Evolutionary conservation across 2,888 invertebrate species (phyloP), one percentile per base, ranked within the genome.

Genomic region (Thera britannica): DNA sequence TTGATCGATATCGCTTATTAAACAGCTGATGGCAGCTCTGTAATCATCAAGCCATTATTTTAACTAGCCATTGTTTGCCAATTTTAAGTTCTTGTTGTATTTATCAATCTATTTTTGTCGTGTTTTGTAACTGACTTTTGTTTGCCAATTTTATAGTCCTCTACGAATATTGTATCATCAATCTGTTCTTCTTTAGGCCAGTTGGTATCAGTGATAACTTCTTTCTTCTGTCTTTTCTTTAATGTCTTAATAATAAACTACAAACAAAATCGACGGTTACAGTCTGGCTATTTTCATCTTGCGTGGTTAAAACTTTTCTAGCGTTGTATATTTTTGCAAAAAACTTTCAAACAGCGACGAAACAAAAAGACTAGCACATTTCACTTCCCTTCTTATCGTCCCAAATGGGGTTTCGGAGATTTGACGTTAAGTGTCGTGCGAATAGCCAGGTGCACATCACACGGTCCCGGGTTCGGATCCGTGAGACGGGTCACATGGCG

Each of bases 401-500:
- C 69, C 63, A 67, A 66, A 66, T 62, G 67, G 75, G 75, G 73
- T 60, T 58, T 66, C 70, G 72, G 70, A 70, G 73, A 72, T 69
- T 76, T 73, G 70, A 58, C 69, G 74, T 70, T 82, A 80, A 84
- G 84, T 83, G 83, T 73, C 81, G 84, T 84, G 84, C 64, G 84
- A 84, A 62, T 55, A 34, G 38, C 59, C 83, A 82, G 80, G 78
- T 82, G 84, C 59, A 44, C 48, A 49, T 75, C 76, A 61, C 78
- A 67, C 68, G 65, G 65, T 71, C 75, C 75, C 73, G 51, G 54
- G 61, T 74, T 71, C 71, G 71, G 57, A 44, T 62, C 59, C 68
- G 68, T 71, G 71, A 36, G 65, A 72, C 62, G 73, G 67, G 68
- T 73, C 83, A 84, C 78, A 79, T 74, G 67, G 62, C 67, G 65